These are phyloP conservation scores for Harlomillsia oculata DNA, from an alignment of 1,140 invertebrate genomes.

Conservation along the genomic window DNA sequence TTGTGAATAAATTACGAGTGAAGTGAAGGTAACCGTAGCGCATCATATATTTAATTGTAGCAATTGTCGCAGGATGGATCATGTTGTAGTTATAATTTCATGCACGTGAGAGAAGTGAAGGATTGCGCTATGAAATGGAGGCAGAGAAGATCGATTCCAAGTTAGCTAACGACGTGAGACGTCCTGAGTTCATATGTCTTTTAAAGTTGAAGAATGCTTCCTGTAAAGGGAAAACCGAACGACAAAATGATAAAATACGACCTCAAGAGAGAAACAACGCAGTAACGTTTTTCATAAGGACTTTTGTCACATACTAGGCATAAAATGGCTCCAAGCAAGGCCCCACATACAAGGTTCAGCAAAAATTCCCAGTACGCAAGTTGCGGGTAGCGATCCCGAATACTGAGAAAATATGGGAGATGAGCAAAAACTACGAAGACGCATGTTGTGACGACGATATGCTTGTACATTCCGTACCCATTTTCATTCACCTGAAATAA, in stretches of 20 bases:
- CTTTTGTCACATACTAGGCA: conserved; percentile 1
- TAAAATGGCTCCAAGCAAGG: conserved; percentile 7
- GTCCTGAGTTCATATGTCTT: conserved; percentile 8
- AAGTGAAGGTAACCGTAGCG: too few species aligned
- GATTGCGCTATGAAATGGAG: neutral
- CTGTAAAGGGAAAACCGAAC: neutral
- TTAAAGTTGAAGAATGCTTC: conserved; percentile 14
- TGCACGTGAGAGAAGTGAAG: neutral
- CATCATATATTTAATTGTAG: too few species aligned
- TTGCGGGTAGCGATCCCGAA: conserved; percentile 2
- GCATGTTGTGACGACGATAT: conserved; percentile 2
- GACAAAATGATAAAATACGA: neutral
- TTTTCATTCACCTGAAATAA: conserved; percentile 9
- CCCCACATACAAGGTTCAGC: conserved; percentile 13
- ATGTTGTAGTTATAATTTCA: neutral
- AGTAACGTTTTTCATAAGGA: neutral
- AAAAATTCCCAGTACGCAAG: conserved; percentile 7
- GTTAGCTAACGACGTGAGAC: conserved; percentile 9
- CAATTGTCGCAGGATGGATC: neutral
- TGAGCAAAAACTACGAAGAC: conserved; percentile 10
- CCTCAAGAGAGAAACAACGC: neutral
- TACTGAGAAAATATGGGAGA: conserved; percentile 12
- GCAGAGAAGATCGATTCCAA: conserved; percentile 11
- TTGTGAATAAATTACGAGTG: neutral
- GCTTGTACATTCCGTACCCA: conserved; percentile 7